phyloP scores from a whole-genome alignment of 2,113 vertebrate genomes.

The Cryptotis parvus region DNA sequence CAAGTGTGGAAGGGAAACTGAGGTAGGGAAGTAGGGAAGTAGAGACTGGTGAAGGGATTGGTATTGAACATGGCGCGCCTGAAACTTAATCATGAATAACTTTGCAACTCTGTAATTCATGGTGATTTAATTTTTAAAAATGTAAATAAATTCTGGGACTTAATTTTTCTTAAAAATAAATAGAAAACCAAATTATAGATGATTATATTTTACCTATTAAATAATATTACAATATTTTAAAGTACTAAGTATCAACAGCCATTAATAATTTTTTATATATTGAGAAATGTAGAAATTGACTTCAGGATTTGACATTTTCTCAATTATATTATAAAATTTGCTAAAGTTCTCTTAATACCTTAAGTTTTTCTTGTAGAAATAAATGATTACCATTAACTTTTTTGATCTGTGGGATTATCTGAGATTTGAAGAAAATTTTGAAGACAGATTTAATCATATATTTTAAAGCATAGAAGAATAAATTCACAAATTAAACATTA shows the following conservation, averaged over 20 bases:
- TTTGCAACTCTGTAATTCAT: neutral
- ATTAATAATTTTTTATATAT: too few relatives aligned
- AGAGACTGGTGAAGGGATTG: too few relatives aligned
- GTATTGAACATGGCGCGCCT: too few relatives aligned
- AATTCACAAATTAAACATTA: neutral
- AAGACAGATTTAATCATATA: neutral
- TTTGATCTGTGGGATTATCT: neutral
- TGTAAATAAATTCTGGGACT: neutral
- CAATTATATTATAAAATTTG: neutral
- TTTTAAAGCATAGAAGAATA: neutral
- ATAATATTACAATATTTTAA: neutral
- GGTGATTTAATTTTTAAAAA: too few relatives aligned
- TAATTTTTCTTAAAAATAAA: neutral
- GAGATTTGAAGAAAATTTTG: neutral
- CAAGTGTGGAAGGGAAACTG: too few relatives aligned
- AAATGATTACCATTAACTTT: neutral
- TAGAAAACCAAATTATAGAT: neutral
- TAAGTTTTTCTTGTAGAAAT: neutral
- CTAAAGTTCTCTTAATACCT: neutral
- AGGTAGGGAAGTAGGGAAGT: too few relatives aligned
- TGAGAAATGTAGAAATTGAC: neutral
- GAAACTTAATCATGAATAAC: too few relatives aligned
- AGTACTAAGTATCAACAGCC: neutral
- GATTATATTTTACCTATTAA: constrained; percentile 6
- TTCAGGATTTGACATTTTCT: neutral